Evolutionary conservation across 2,888 invertebrate genomes (phyloP).

Genomic region (Ceriagrion tenellum): DNA sequence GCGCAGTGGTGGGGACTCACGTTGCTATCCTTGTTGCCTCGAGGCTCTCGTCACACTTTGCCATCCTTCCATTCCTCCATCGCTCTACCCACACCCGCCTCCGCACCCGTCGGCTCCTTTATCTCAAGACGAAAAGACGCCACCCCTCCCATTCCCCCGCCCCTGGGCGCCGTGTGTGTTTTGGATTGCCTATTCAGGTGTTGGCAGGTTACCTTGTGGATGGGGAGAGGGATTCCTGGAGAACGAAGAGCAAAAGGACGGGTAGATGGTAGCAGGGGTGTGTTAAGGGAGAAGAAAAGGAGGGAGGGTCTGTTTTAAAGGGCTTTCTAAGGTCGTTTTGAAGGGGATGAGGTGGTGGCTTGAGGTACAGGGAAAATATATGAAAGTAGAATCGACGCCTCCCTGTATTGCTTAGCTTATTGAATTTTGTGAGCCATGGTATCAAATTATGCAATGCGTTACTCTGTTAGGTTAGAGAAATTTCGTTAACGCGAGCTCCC

Average conservation of each 20-base stretch:
- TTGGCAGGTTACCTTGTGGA: constrained; percentile 40
- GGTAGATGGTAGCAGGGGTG: background rate
- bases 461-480: too few species aligned
- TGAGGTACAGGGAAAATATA: background rate
- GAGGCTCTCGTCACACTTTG: background rate
- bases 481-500: too few species aligned
- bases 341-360: background rate
- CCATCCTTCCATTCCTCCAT: background rate
- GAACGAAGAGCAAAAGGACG: background rate
- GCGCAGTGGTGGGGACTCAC: background rate
- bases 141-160: background rate
- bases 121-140: background rate
- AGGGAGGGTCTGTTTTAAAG: background rate
- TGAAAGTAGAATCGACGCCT: background rate
- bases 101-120: constrained; percentile 43
- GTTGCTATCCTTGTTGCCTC: constrained; percentile 36
- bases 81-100: background rate
- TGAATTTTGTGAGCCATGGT: background rate
- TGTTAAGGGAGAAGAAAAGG: background rate
- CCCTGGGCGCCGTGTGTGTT: constrained; percentile 30
- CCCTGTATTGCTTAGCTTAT: background rate
- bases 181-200: constrained; percentile 66
- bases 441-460: background rate
- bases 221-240: background rate
- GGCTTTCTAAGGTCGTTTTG: background rate